phyloP scores from a whole-genome alignment of 2,797 vertebrate genomes.

The Oreortyx pictus region DNA sequence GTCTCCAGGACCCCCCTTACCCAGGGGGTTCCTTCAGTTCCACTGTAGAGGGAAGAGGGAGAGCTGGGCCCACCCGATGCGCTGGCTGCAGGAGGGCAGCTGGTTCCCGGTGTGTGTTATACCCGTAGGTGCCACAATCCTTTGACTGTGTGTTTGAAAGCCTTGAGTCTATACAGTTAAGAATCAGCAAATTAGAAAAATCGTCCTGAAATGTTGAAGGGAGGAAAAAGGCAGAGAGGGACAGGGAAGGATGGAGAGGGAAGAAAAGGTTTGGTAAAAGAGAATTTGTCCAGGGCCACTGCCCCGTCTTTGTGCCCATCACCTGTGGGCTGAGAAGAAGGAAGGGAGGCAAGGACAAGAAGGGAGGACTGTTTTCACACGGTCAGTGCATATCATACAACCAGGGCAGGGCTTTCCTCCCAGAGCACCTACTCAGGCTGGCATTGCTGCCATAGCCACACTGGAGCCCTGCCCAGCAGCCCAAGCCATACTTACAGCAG shows the following conservation, averaged over 20 bases:
- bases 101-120: conserved; percentile 22
- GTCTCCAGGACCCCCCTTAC: not conserved
- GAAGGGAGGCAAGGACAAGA: not conserved
- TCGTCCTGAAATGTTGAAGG: conserved; percentile 58
- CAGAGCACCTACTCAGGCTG: not conserved
- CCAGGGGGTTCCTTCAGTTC: not conserved
- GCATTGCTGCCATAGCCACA: conserved; percentile 19
- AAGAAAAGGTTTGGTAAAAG: conserved; percentile 19
- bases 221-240: conserved; percentile 24
- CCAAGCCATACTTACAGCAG: conserved; percentile 34
- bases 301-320: conserved; percentile 12
- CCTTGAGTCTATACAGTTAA: conserved; percentile 67
- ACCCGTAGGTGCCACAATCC: conserved; percentile 72
- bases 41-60: not conserved
- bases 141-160: conserved; percentile 68
- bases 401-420: conserved; percentile 9
- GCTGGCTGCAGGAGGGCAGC: not conserved
- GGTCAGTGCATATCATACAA: conserved; percentile 52
- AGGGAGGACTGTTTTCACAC: conserved; percentile 31
- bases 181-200: conserved; percentile 74
- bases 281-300: conserved; percentile 28
- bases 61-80: not conserved
- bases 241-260: not conserved
- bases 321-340: conserved; percentile 3
- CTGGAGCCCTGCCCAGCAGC: conserved; percentile 51